These are phyloP conservation scores for Philaethria dido DNA, from an alignment of 2,888 invertebrate genomes.

Conservation along the genomic window DNA sequence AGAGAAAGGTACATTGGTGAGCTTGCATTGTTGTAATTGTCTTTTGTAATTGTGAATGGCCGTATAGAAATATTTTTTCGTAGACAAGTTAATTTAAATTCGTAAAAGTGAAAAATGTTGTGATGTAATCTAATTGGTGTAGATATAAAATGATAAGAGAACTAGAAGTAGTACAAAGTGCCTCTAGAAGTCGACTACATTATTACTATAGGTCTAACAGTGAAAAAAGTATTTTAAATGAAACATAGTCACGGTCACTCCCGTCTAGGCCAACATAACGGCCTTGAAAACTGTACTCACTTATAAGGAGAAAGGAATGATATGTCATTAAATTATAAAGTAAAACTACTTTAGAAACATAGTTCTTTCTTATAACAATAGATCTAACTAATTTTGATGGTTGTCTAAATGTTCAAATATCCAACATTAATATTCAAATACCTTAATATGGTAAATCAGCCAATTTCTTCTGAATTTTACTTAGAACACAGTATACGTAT, in stretches of 20 bases:
- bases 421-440: too few relatives aligned
- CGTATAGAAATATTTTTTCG: conserved; percentile 31
- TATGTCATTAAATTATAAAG: not conserved
- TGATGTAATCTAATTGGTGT: conserved; percentile 31
- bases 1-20: conserved; percentile 53
- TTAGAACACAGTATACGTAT: too few relatives aligned
- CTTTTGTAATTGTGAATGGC: conserved; percentile 54
- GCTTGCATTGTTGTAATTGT: conserved; percentile 60
- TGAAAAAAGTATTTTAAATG: not conserved
- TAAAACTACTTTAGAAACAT: not conserved
- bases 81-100: conserved; percentile 33
- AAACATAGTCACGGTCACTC: not conserved
- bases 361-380: not conserved
- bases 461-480: too few relatives aligned
- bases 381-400: too few relatives aligned
- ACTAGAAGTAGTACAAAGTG: not conserved
- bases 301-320: conserved; percentile 4
- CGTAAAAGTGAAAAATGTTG: conserved; percentile 37
- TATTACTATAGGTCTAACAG: not conserved
- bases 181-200: too few relatives aligned
- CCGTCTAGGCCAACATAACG: not conserved
- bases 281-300: not conserved
- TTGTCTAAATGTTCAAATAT: too few relatives aligned
- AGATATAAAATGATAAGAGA: conserved; percentile 1
- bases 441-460: too few relatives aligned